Evolutionary conservation across 2,797 vertebrate species (phyloP).

Genomic region (Clamator glandarius): DNA sequence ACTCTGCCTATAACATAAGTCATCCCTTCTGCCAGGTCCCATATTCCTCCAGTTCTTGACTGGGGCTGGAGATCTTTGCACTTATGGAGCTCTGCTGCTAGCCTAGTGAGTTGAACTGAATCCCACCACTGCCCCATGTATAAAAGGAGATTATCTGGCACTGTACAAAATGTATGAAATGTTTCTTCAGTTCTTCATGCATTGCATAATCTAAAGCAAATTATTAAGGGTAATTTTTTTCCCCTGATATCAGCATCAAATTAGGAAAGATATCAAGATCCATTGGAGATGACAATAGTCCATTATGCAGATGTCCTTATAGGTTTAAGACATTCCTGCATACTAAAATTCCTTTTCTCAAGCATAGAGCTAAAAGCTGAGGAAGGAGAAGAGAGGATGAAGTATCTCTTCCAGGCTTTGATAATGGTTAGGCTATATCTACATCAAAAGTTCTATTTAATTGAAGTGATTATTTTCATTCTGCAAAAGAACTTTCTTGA

Average conservation of each 20-base stretch:
- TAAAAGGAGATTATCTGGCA: neutral
- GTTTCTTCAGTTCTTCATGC: neutral
- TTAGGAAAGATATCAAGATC: neutral
- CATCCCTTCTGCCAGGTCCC: neutral
- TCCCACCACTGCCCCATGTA: neutral
- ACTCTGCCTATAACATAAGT: neutral
- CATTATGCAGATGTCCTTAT: neutral
- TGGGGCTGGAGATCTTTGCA: neutral
- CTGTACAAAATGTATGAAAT: neutral
- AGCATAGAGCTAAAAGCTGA: constrained; percentile 13
- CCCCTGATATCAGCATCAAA: neutral
- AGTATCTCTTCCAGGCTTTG: constrained; percentile 37
- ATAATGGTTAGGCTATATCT: constrained; percentile 26
- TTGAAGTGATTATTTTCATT: constrained; percentile 42
- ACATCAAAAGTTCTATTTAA: constrained; percentile 47
- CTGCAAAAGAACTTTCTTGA: neutral
- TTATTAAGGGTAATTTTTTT: neutral
- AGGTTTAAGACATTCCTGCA: constrained; percentile 22
- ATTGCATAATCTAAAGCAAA: neutral
- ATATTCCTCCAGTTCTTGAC: neutral
- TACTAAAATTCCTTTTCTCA: constrained; percentile 20
- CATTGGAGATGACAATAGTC: neutral
- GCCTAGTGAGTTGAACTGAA: neutral
- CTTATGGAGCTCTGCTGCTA: neutral
- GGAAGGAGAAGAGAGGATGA: constrained; percentile 10